Conservation (phyloP, 2,113 vertebrate species). For the Python bivittatus region DNA sequence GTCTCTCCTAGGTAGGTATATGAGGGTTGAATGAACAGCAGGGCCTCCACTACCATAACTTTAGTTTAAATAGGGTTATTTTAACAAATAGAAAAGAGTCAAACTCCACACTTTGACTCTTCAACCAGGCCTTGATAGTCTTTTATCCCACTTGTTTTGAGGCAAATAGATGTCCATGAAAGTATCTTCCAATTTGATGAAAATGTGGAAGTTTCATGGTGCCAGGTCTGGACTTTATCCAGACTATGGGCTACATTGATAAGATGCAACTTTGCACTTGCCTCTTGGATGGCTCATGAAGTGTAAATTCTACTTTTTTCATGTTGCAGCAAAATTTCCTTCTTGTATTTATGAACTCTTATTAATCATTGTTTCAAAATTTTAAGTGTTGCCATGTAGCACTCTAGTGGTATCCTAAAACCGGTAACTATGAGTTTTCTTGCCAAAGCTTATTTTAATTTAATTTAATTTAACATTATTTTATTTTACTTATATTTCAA, state of each 20-base stretch:
- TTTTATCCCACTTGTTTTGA: background rate
- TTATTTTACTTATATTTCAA: too few relatives aligned
- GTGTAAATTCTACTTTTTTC: background rate
- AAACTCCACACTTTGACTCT: background rate
- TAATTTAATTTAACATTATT: too few relatives aligned
- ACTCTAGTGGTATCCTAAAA: background rate
- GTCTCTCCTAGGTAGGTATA: background rate
- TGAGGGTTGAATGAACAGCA: background rate
- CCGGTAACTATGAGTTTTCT: background rate
- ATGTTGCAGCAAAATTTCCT: background rate
- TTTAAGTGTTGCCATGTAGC: background rate
- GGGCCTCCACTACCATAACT: background rate
- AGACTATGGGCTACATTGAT: background rate
- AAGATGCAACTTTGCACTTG: background rate
- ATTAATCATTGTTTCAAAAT: background rate
- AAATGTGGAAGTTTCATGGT: background rate
- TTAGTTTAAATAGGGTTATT: background rate
- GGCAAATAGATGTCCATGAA: background rate
- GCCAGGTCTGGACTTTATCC: too few relatives aligned
- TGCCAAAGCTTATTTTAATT: background rate
- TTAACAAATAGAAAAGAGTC: too few relatives aligned
- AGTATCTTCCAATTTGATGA: background rate
- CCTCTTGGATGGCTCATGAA: background rate
- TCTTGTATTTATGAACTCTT: background rate
- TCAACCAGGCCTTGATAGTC: background rate